These are phyloP conservation scores for Barbus barbus DNA, from an alignment of 2,113 vertebrate genomes.

Conservation along the genomic window DNA sequence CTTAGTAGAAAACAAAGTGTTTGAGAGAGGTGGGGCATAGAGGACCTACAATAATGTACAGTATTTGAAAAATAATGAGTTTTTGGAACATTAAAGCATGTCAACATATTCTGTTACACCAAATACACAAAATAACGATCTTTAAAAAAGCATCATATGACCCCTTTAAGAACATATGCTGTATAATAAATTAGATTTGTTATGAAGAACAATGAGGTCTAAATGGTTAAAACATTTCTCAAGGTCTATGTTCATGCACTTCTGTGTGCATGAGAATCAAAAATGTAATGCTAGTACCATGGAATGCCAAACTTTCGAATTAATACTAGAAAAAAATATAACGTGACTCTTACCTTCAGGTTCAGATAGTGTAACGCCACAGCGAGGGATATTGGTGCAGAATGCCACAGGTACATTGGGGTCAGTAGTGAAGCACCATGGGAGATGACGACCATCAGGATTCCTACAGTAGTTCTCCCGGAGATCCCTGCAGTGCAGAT, in stretches of 20 bases:
- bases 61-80: too few species aligned
- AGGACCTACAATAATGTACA: too few species aligned
- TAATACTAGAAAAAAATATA: too few species aligned
- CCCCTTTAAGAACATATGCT: too few species aligned
- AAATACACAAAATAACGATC: too few species aligned
- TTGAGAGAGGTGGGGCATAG: too few species aligned
- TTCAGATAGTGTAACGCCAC: conserved; percentile 68
- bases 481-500: conserved; percentile 81
- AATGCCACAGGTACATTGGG: conserved; percentile 87
- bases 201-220: not conserved
- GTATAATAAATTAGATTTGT: not conserved
- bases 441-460: conserved; percentile 92
- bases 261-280: not conserved
- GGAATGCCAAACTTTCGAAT: too few species aligned
- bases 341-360: conserved; percentile 68
- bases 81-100: too few species aligned
- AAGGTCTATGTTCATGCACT: not conserved
- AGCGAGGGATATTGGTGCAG: conserved; percentile 93
- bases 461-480: conserved; percentile 97
- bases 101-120: too few species aligned
- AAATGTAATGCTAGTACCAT: not conserved
- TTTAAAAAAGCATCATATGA: too few species aligned
- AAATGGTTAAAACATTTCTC: not conserved
- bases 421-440: conserved; percentile 97
- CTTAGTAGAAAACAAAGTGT: too few species aligned